Conservation (phyloP, 2,888 invertebrate species). For the Cabera pusaria region DNA sequence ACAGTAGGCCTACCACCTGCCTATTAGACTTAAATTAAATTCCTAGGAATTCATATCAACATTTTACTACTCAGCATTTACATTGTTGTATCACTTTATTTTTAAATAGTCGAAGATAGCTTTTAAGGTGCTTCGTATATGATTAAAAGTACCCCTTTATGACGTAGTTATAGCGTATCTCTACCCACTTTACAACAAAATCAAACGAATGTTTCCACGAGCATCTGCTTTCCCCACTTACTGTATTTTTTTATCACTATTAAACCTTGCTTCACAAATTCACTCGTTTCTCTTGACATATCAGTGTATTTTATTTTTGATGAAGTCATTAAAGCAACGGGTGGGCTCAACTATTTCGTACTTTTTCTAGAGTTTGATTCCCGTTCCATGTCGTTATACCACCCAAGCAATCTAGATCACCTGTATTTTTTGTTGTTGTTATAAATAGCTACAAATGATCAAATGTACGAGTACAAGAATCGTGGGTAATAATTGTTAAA, state of each 20-base stretch:
- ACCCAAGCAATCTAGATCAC: conserved; percentile 2
- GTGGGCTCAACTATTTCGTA: conserved; percentile 7
- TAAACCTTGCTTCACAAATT: conserved; percentile 4
- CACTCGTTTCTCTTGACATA: conserved; percentile 10
- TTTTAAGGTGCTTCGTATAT: too few relatives aligned
- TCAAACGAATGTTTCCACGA: conserved; percentile 17
- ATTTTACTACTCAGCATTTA: too few relatives aligned
- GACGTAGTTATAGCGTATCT: conserved; percentile 4
- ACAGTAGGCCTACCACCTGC: too few relatives aligned
- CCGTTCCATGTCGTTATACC: conserved; percentile 1
- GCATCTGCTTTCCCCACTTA: conserved; percentile 14
- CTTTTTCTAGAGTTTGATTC: not conserved
- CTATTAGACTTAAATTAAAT: too few relatives aligned
- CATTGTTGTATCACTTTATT: too few relatives aligned
- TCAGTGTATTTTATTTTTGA: conserved; percentile 7
- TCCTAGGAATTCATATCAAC: too few relatives aligned
- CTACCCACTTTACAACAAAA: conserved; percentile 12
- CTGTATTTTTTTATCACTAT: conserved; percentile 10
- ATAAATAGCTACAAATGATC: conserved; percentile 20
- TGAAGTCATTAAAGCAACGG: conserved; percentile 3
- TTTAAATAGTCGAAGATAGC: too few relatives aligned
- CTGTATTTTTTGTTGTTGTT: conserved; percentile 1
- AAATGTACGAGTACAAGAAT: conserved; percentile 27
- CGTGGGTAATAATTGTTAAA: conserved; percentile 35
- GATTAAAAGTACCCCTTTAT: too few relatives aligned